Conservation (phyloP, 1,140 invertebrate species). For the Pinna nobilis region DNA sequence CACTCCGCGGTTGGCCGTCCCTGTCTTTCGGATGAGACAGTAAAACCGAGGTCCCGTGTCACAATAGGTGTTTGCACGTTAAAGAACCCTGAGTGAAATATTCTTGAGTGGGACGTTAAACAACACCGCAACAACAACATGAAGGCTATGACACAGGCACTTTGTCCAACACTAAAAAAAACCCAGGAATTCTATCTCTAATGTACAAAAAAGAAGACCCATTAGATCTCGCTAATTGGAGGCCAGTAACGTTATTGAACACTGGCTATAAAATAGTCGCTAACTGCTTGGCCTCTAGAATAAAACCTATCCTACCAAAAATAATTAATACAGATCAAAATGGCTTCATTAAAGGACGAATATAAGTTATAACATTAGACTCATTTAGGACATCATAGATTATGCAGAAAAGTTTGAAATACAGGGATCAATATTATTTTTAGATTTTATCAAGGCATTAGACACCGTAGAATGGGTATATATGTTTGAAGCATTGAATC, state of each 20-base stretch:
- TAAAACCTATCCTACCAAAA: slow-evolving; percentile 20
- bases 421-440: slow-evolving; percentile 14
- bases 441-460: no score
- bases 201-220: slow-evolving; percentile 19
- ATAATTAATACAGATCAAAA: slow-evolving; percentile 15
- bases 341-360: slow-evolving; percentile 8
- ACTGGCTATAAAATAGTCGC: neutral
- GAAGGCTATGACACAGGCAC: neutral
- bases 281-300: slow-evolving; percentile 1
- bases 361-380: slow-evolving; percentile 18
- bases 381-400: no score
- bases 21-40: no score
- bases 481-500: neutral
- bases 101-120: no score
- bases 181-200: neutral
- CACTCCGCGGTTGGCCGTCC: no score
- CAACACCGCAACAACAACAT: no score
- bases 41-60: no score
- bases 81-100: no score
- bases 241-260: slow-evolving; percentile 10
- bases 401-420: slow-evolving; percentile 15
- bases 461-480: slow-evolving; percentile 15
- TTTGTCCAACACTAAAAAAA: neutral
- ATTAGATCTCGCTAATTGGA: neutral
- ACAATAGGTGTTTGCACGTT: no score